Conservation (phyloP, 37 sponge, comb jelly and placozoan genomes). For the Spongilla lacustris region DNA sequence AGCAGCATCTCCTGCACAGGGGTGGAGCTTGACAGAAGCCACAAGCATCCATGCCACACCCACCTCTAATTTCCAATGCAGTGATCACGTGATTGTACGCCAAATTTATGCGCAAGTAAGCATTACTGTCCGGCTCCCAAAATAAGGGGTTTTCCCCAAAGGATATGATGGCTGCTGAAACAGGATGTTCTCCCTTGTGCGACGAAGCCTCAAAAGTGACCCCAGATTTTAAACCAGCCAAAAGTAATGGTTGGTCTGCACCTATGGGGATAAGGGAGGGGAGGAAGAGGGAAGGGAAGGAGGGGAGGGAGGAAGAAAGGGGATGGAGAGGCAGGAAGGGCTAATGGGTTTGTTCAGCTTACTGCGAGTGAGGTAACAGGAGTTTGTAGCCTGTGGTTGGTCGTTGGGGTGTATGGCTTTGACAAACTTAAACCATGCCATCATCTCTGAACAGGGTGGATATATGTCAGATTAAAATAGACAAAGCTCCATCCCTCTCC, state of each 20-base stretch:
- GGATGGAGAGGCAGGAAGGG: too few relatives aligned
- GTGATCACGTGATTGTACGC: constrained; percentile 40
- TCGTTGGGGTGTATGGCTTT: not conserved
- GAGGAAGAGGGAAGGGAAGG: not conserved
- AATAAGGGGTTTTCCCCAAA: not conserved
- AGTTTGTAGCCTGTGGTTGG: not conserved
- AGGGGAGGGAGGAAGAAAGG: not conserved
- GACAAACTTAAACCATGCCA: constrained; percentile 60
- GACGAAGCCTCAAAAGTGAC: not conserved
- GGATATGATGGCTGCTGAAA: not conserved
- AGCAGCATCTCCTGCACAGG: constrained; percentile 2
- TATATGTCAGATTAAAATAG: not conserved
- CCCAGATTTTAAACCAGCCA: not conserved
- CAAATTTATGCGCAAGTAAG: not conserved
- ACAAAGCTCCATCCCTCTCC: not conserved
- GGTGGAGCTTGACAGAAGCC: not conserved
- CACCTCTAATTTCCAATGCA: constrained; percentile 46
- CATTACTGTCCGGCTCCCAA: not conserved
- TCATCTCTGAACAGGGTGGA: constrained; percentile 29
- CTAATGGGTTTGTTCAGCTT: too few relatives aligned
- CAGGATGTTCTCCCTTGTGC: not conserved
- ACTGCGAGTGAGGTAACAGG: not conserved
- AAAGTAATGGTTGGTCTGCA: not conserved
- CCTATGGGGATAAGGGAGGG: not conserved
- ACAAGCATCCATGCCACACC: too few relatives aligned